These are phyloP conservation scores for Meteorus colon DNA, from an alignment of 2,888 invertebrate species.

Conservation along the genomic window DNA sequence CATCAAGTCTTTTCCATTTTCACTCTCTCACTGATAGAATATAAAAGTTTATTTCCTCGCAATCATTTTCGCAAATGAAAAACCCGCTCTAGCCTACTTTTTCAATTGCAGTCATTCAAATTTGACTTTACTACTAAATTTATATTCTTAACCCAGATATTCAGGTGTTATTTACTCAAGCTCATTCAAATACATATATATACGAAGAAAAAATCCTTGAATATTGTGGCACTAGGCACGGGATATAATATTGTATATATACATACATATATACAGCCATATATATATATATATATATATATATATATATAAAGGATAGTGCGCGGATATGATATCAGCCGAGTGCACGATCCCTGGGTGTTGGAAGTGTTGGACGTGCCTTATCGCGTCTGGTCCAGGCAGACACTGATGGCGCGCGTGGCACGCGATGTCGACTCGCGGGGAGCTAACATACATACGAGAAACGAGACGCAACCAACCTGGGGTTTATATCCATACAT, in stretches of 20 bases:
- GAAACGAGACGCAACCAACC: constrained; percentile 7
- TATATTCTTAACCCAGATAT: too few relatives aligned
- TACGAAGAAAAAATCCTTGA: background rate
- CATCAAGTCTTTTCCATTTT: too few relatives aligned
- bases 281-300: background rate
- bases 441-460: constrained; percentile 12
- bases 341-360: constrained; percentile 63
- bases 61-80: too few relatives aligned
- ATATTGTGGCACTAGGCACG: background rate
- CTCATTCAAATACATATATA: too few relatives aligned
- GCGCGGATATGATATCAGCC: constrained; percentile 67
- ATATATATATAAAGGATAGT: background rate
- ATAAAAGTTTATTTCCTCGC: too few relatives aligned
- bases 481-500: background rate
- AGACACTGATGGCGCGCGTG: constrained; percentile 51
- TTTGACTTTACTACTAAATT: too few relatives aligned
- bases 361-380: constrained; percentile 72
- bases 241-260: background rate
- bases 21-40: too few relatives aligned
- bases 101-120: too few relatives aligned
- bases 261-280: background rate
- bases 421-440: constrained; percentile 13
- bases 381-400: constrained; percentile 71
- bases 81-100: too few relatives aligned
- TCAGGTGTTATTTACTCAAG: too few relatives aligned